phyloP scores from a whole-genome alignment of 2,797 vertebrate species.

The Peromyscus nudipes region DNA sequence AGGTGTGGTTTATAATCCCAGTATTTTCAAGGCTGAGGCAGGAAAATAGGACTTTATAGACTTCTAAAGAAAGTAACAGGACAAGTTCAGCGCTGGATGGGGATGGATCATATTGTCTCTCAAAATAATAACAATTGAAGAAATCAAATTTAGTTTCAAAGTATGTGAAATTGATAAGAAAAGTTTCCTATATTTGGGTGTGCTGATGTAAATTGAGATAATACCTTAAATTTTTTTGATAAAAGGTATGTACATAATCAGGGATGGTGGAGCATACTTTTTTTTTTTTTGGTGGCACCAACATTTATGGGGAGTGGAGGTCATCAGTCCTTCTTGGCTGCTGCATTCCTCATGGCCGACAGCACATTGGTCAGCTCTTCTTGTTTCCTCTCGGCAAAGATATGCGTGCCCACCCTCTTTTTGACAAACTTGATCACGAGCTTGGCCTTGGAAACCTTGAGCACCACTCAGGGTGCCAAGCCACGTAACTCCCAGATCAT shows the following conservation, averaged over 20 bases:
- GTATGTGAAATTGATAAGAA: conserved; percentile 4
- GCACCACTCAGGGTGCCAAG: not conserved
- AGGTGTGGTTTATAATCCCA: not conserved
- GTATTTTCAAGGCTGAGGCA: not conserved
- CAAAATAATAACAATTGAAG: not conserved
- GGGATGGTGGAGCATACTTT: too few relatives aligned
- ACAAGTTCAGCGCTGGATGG: not conserved
- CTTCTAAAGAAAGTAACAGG: not conserved
- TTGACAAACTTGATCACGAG: too few relatives aligned
- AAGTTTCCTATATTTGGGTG: not conserved
- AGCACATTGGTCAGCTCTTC: not conserved
- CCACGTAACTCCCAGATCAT: not conserved
- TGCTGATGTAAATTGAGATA: not conserved
- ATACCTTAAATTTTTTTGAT: not conserved
- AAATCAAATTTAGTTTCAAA: conserved; percentile 34
- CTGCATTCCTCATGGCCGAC: not conserved
- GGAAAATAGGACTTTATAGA: not conserved
- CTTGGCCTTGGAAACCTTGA: not conserved
- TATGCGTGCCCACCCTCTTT: not conserved
- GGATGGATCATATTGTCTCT: not conserved
- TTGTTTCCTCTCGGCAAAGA: not conserved
- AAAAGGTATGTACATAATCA: not conserved
- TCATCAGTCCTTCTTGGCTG: not conserved
- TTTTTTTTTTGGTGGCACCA: not conserved
- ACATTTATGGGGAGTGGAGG: not conserved